Base-by-base conservation (phyloP, 2,797 vertebrate species). In the Mormyrus hasselquistii region DNA sequence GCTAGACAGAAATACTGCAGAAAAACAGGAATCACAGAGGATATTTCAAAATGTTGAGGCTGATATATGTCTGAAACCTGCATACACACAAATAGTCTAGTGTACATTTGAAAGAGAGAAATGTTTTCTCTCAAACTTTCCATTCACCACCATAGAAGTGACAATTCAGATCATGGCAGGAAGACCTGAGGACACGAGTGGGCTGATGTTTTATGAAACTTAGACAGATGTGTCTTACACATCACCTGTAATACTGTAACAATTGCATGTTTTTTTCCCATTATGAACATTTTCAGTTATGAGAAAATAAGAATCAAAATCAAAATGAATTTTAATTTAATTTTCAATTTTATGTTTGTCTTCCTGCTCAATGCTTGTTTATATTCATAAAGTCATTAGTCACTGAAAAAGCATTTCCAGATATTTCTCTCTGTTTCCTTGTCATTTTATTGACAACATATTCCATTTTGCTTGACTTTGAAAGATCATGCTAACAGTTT, bases 11-110 rank as follows among this genome's bases (percentile, higher is more conserved):
- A 14, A 44, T 62, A 22, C 57, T 59, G 41, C 29, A 0, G 7
- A 59, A 87, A 22, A 79, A 79, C 86, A 59, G 53, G 19, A 41
- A 87, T 57, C 38, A 85, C n/a, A 85, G 49, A 85, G 83, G 49
- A 49, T 34, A 85, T 50, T 59, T 87, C 7, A 38, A 87, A 19
- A 79, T 44, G 10, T 44, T 44, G 73, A 79, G 73, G 73, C 73
- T 41, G 73, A 79, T 47, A 41, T n/a, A n/a, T 44, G 19, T 41
- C 7, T 79, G 38, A 47, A 79, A 79, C 14, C 41, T 47, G 41
- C 73, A 47, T 41, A 79, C 73, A 79, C 41, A 79, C 34, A 44
- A 79, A 79, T n/a, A 79, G 73, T 9, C n/a, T n/a, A 79, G 7
- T 79, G 38, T 34, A 38, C 2, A 38, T 73, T 73, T 73, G 29